Evolutionary conservation across 2,888 invertebrate species (phyloP).

Genomic region (Heliconius sara): DNA sequence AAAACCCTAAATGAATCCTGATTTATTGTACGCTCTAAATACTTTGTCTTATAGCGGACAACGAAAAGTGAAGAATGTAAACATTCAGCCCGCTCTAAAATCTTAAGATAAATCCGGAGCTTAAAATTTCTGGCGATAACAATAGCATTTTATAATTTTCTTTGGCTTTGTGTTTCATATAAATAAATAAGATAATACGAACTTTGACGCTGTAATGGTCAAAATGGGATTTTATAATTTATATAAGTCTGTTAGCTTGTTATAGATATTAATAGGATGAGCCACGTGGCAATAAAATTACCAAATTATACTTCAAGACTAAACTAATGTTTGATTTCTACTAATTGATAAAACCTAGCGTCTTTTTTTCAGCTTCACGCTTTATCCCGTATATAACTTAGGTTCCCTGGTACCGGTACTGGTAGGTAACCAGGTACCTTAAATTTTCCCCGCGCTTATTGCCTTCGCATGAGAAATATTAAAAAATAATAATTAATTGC

Average conservation of each 20-base stretch:
- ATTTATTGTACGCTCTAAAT: conserved; percentile 34
- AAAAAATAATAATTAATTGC: no score
- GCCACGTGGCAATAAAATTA: neutral
- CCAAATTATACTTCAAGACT: neutral
- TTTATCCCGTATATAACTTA: no score
- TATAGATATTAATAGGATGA: no score
- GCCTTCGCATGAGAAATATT: no score
- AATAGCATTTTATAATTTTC: neutral
- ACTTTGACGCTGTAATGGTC: neutral
- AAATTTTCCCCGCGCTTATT: no score
- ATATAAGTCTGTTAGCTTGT: no score
- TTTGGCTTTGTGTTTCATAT: neutral
- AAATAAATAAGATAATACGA: neutral
- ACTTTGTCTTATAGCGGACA: conserved; percentile 25
- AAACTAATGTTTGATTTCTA: neutral
- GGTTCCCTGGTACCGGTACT: no score
- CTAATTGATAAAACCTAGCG: neutral
- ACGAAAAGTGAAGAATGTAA: conserved; percentile 21
- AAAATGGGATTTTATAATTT: neutral
- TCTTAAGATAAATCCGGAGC: conserved; percentile 14
- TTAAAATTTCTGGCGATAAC: neutral
- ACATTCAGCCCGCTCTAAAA: conserved; percentile 4
- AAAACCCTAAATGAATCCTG: conserved; percentile 38
- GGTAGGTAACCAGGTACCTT: no score
- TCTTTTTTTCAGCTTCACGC: no score